phyloP scores from a whole-genome alignment of 2,113 vertebrate species.

The Neolamprologus hecqui region DNA sequence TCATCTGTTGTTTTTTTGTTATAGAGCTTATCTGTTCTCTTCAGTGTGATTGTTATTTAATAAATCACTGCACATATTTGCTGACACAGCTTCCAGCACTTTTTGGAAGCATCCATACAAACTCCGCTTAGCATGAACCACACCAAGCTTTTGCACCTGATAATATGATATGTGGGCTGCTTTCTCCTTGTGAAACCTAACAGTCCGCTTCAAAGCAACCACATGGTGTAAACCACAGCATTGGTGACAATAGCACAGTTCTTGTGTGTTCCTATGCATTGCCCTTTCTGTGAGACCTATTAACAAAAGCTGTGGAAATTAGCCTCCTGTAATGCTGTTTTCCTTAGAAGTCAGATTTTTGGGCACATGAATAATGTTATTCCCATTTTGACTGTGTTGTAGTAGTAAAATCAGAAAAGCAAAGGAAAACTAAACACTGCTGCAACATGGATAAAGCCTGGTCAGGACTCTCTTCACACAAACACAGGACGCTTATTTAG shows the following conservation, averaged over 20 bases:
- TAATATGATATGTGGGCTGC: neutral
- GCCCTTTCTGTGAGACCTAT: neutral
- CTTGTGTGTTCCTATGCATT: neutral
- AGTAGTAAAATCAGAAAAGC: neutral
- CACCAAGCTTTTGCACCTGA: neutral
- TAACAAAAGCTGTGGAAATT: neutral
- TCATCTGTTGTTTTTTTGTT: neutral
- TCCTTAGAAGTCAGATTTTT: neutral
- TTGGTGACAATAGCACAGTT: neutral
- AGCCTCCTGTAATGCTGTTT: neutral
- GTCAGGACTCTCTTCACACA: neutral
- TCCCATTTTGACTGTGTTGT: neutral
- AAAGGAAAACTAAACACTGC: neutral
- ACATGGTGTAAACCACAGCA: neutral
- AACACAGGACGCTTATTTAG: neutral
- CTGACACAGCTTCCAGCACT: neutral
- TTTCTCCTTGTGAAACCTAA: neutral
- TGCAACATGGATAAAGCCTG: neutral
- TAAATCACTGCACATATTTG: neutral
- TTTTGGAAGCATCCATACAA: neutral
- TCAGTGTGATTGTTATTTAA: neutral
- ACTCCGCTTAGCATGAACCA: neutral
- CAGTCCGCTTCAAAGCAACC: neutral
- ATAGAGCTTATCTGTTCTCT: neutral
- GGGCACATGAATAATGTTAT: neutral